phyloP scores from a whole-genome alignment of 2,888 invertebrate species.

The Heliconius charithonia region DNA sequence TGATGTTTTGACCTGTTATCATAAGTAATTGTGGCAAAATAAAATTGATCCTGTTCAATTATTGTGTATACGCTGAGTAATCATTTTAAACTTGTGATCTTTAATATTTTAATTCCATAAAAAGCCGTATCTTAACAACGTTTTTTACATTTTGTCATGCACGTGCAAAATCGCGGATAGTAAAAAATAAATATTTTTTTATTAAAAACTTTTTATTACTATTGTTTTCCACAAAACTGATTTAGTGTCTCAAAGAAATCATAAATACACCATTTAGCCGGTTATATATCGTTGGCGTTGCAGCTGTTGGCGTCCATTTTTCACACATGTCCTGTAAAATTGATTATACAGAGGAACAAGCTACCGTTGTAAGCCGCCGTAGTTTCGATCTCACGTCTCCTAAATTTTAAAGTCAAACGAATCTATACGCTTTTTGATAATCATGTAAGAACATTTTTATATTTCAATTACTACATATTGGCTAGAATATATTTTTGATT shows the following conservation, averaged over 20 bases:
- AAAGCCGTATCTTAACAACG: neutral
- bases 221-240: conserved; percentile 55
- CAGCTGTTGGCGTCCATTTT: conserved; percentile 62
- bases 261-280: conserved; percentile 63
- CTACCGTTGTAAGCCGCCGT: conserved; percentile 38
- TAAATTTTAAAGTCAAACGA: conserved; percentile 32
- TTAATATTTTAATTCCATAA: neutral
- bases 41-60: neutral
- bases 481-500: conserved; percentile 36
- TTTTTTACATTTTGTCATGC: neutral
- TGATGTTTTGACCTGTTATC: neutral
- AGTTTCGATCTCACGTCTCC: conserved; percentile 34
- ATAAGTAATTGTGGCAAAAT: neutral
- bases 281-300: conserved; percentile 64
- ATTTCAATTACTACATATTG: conserved; percentile 26
- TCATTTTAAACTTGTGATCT: neutral
- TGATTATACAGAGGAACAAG: conserved; percentile 55
- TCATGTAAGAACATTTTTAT: neutral
- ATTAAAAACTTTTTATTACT: neutral
- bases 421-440: neutral
- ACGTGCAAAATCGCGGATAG: neutral
- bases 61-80: neutral
- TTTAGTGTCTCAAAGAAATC: conserved; percentile 61
- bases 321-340: conserved; percentile 67
- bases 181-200: neutral